Evolutionary conservation across 2,888 invertebrate species (phyloP).

Genomic region (Melanargia galathea): DNA sequence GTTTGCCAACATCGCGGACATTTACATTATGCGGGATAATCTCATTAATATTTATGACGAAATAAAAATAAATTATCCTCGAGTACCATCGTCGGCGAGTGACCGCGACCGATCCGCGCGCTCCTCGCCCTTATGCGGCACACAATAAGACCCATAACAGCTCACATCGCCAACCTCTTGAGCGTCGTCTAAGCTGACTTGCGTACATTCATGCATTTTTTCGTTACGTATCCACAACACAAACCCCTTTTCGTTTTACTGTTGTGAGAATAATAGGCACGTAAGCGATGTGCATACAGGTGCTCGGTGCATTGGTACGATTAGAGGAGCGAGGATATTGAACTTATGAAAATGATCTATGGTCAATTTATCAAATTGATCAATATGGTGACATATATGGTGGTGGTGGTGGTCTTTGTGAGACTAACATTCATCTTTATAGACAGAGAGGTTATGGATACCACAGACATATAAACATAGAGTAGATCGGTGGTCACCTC

Average conservation of each 20-base stretch:
- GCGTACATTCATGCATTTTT: constrained; percentile 44
- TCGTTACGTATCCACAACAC: constrained; percentile 40
- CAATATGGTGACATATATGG: too few relatives aligned
- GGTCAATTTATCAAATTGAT: too few relatives aligned
- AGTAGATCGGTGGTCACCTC: too few relatives aligned
- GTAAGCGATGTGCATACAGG: constrained; percentile 36
- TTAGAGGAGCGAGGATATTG: constrained; percentile 39
- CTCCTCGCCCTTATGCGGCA: constrained; percentile 32
- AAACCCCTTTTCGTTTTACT: constrained; percentile 41
- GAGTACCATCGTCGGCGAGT: constrained; percentile 46
- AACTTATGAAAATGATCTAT: too few relatives aligned
- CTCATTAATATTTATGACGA: constrained; percentile 61
- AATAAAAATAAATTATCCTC: constrained; percentile 59
- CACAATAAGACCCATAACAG: constrained; percentile 32
- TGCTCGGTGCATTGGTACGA: constrained; percentile 42
- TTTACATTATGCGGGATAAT: constrained; percentile 59
- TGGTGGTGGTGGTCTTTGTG: too few relatives aligned
- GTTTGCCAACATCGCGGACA: constrained; percentile 51
- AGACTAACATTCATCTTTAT: too few relatives aligned
- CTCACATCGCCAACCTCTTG: background rate
- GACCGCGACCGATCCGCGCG: constrained; percentile 43
- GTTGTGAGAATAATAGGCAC: constrained; percentile 44
- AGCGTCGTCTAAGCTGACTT: constrained; percentile 35
- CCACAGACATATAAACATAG: too few relatives aligned
- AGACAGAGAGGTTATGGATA: too few relatives aligned